Conservation (phyloP, 2,113 vertebrate species). For the Oreochromis tanganicae region DNA sequence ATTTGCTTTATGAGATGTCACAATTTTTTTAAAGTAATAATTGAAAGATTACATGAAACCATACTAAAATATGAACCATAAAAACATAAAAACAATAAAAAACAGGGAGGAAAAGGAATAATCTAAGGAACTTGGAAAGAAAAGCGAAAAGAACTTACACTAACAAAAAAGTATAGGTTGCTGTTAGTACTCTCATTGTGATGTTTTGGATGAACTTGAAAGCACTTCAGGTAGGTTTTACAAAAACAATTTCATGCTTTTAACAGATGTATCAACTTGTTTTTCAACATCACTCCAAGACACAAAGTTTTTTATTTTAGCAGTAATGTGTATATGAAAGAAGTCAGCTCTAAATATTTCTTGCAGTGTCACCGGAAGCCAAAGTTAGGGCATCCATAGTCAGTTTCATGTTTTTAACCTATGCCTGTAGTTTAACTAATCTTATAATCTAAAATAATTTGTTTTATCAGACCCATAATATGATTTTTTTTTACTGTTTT, state of each 20-base stretch:
- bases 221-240: not conserved
- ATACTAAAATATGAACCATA: not conserved
- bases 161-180: not conserved
- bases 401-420: not conserved
- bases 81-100: not conserved
- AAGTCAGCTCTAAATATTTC: not conserved
- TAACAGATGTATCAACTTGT: not conserved
- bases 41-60: not conserved
- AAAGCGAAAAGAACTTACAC: not conserved
- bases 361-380: not conserved
- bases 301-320: not conserved
- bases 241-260: not conserved
- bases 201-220: not conserved
- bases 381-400: fast-evolving
- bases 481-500: fast-evolving
- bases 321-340: not conserved
- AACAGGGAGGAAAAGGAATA: not conserved
- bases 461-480: not conserved
- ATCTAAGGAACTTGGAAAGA: not conserved
- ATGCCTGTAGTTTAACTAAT: not conserved
- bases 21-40: not conserved
- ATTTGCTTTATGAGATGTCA: not conserved
- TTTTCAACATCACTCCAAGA: not conserved
- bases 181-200: not conserved
- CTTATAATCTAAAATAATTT: not conserved